Evolutionary conservation across 2,888 invertebrate species (phyloP).

Genomic region (Cenopis cana): DNA sequence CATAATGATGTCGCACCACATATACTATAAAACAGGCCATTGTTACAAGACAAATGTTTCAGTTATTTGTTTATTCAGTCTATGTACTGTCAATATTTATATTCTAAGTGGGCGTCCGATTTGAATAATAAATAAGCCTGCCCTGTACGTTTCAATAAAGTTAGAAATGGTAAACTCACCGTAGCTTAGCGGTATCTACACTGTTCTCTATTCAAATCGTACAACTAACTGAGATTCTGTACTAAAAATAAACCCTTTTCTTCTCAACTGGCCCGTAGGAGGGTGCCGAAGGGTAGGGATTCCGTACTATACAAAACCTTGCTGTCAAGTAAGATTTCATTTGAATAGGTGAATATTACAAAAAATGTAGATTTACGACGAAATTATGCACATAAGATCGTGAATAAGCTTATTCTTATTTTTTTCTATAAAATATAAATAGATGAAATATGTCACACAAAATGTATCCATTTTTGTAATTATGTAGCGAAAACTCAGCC

Average conservation of each 20-base stretch:
- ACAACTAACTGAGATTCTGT: not conserved
- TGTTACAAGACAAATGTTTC: not conserved
- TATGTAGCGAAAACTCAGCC: not conserved
- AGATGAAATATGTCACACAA: not conserved
- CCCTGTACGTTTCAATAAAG: slow-evolving; percentile 42
- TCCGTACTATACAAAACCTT: not conserved
- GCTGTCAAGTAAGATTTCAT: not conserved
- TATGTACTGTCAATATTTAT: slow-evolving; percentile 10
- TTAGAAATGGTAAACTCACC: slow-evolving; percentile 48
- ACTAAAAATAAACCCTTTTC: not conserved
- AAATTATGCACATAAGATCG: not conserved
- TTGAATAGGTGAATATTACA: not conserved
- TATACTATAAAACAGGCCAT: not conserved
- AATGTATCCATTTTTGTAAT: not conserved
- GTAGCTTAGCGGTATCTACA: slow-evolving; percentile 10
- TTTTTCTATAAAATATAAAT: not conserved
- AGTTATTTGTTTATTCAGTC: not conserved
- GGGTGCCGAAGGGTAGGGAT: not conserved
- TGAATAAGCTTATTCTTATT: not conserved
- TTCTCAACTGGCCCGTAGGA: not conserved
- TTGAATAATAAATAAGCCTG: slow-evolving; percentile 59
- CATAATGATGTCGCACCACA: not conserved
- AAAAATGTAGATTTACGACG: not conserved
- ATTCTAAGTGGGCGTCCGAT: slow-evolving; percentile 44
- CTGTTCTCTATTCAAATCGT: not conserved